Conservation (phyloP, 2,888 invertebrate genomes). For the Mylabris sibirica region DNA sequence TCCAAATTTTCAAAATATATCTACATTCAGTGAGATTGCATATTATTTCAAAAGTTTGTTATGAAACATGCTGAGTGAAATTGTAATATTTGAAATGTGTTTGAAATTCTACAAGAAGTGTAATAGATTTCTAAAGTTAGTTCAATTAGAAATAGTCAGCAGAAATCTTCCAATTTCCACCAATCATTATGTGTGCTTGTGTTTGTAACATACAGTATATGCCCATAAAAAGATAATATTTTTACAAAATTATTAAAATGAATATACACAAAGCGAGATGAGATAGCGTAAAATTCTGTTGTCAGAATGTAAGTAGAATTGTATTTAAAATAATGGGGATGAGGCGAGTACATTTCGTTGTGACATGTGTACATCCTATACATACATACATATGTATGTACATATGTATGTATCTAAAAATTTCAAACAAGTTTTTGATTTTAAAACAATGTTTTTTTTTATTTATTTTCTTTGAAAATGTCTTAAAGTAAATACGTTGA, state of each 20-base stretch:
- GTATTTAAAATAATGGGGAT: background rate
- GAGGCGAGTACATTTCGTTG: background rate
- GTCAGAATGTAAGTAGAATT: no score
- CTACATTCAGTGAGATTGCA: background rate
- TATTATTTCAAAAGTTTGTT: background rate
- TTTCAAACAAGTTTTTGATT: background rate
- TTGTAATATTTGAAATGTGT: background rate
- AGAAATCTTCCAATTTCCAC: background rate
- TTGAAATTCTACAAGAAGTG: background rate
- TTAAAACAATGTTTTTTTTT: background rate
- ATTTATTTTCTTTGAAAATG: background rate
- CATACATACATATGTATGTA: no score
- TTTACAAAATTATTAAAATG: background rate
- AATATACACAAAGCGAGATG: background rate
- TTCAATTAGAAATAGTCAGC: background rate
- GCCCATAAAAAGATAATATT: background rate
- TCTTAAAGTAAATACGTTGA: background rate
- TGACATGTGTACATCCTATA: background rate
- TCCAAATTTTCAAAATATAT: background rate
- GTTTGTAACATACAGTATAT: no score
- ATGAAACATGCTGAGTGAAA: background rate
- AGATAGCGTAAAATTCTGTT: no score
- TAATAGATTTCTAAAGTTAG: background rate
- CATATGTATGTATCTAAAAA: background rate
- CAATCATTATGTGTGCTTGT: background rate